These are phyloP conservation scores for Myripristis murdjan DNA, from an alignment of 2,797 vertebrate species.

Conservation along the genomic window DNA sequence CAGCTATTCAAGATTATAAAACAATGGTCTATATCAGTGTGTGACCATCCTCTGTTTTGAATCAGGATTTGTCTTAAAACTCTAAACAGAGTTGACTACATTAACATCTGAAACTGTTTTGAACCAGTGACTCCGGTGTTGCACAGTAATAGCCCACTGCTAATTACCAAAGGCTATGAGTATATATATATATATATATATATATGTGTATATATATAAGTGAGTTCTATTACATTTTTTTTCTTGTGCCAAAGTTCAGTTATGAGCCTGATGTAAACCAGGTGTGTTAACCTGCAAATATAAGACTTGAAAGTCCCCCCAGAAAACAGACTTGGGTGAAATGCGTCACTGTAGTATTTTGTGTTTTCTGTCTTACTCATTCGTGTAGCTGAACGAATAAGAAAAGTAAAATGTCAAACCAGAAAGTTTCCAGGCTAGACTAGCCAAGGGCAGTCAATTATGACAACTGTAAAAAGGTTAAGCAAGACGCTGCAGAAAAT, in stretches of 20 bases:
- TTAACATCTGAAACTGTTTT: no score
- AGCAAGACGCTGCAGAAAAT: no score
- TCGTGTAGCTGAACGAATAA: no score
- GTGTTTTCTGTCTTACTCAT: neutral
- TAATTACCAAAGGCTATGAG: no score
- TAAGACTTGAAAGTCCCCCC: neutral
- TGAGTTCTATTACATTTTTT: slow-evolving; percentile 14
- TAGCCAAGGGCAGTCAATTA: no score
- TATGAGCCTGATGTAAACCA: slow-evolving; percentile 22
- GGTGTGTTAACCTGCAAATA: slow-evolving; percentile 20
- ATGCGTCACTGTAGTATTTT: neutral
- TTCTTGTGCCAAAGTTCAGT: slow-evolving; percentile 21
- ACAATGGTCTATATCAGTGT: neutral
- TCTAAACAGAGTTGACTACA: no score
- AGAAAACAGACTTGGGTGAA: neutral
- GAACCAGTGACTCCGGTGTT: no score
- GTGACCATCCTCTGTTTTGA: neutral
- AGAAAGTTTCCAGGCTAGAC: no score
- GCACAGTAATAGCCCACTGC: no score
- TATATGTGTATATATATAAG: slow-evolving; percentile 19
- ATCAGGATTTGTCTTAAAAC: no score
- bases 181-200: slow-evolving; percentile 11
- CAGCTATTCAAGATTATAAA: neutral
- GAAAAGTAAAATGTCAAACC: no score
- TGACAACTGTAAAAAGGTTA: no score